Conservation (phyloP, 2,888 invertebrate species). For the Esperia sulphurella region DNA sequence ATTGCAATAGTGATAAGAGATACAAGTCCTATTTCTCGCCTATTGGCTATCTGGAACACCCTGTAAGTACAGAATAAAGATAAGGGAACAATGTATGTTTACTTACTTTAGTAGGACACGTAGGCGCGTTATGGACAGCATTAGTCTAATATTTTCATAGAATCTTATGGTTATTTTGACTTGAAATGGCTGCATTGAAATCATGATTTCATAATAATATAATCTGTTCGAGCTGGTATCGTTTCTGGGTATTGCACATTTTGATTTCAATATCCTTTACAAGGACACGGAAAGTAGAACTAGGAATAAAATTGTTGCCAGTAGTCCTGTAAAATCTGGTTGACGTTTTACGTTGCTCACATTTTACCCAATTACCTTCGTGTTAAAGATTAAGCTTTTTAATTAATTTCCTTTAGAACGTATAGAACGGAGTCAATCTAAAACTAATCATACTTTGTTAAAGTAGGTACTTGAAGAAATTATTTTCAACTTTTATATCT, state of each 20-base stretch:
- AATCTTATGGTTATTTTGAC: conserved; percentile 31
- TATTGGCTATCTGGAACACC: conserved; percentile 3
- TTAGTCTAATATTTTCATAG: conserved; percentile 42
- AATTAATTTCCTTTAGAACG: neutral
- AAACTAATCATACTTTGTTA: too few relatives aligned
- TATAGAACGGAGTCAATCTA: too few relatives aligned
- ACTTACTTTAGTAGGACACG: conserved; percentile 30
- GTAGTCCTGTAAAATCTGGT: neutral
- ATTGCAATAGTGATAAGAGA: too few relatives aligned
- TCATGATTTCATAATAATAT: neutral
- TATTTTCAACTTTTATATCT: too few relatives aligned
- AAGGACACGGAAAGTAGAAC: neutral
- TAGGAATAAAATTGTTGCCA: neutral
- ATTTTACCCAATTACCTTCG: too few relatives aligned
- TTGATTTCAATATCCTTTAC: too few relatives aligned
- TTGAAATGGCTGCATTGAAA: conserved; percentile 4
- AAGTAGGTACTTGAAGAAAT: too few relatives aligned
- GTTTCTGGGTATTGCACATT: neutral
- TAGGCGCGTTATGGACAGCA: conserved; percentile 48
- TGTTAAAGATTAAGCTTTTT: neutral
- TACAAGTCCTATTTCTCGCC: neutral
- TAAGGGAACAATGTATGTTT: conserved; percentile 28
- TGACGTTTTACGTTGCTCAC: too few relatives aligned
- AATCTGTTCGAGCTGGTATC: neutral
- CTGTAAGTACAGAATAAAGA: conserved; percentile 23